Conservation (phyloP, 2,888 invertebrate species). For the Chymomyza caudatula region DNA sequence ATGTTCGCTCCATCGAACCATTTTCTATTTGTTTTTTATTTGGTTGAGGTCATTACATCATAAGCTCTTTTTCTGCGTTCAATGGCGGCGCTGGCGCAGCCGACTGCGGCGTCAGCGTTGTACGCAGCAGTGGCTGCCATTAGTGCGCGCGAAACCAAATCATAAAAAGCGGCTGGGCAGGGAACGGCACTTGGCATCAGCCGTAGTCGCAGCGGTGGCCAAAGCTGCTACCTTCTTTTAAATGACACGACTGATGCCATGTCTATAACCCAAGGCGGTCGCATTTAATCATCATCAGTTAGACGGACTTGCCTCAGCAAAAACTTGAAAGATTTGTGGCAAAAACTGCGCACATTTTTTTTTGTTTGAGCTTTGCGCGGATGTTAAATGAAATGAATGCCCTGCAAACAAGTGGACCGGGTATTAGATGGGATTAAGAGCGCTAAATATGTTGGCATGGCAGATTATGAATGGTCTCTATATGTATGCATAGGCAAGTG, state of each 20-base stretch:
- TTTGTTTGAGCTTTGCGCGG: constrained; percentile 17
- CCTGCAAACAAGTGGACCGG: constrained; percentile 28
- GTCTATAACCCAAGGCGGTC: constrained; percentile 74
- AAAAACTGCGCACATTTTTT: constrained; percentile 51
- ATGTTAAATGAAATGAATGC: constrained; percentile 17
- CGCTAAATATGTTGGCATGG: neutral
- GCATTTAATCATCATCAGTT: constrained; percentile 75
- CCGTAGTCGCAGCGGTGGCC: constrained; percentile 32
- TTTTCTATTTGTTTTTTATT: constrained; percentile 30
- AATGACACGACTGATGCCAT: constrained; percentile 74
- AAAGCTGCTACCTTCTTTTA: constrained; percentile 64
- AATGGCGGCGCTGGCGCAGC: constrained; percentile 7
- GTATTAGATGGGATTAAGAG: constrained; percentile 48
- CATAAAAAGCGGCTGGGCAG: constrained; percentile 30
- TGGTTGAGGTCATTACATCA: constrained; percentile 66
- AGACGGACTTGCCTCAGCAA: constrained; percentile 53
- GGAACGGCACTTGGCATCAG: constrained; percentile 1
- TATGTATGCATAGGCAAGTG: neutral
- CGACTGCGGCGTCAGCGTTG: constrained; percentile 9
- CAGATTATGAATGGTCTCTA: neutral
- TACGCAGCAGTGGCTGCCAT: constrained; percentile 55
- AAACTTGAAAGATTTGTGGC: constrained; percentile 62
- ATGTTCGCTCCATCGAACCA: constrained; percentile 1
- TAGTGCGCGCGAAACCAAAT: constrained; percentile 67
- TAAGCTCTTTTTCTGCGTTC: constrained; percentile 54